Evolutionary conservation across 2,888 invertebrate species (phyloP), one percentile per base, ranked within the genome.

Genomic region (Noctua comes): DNA sequence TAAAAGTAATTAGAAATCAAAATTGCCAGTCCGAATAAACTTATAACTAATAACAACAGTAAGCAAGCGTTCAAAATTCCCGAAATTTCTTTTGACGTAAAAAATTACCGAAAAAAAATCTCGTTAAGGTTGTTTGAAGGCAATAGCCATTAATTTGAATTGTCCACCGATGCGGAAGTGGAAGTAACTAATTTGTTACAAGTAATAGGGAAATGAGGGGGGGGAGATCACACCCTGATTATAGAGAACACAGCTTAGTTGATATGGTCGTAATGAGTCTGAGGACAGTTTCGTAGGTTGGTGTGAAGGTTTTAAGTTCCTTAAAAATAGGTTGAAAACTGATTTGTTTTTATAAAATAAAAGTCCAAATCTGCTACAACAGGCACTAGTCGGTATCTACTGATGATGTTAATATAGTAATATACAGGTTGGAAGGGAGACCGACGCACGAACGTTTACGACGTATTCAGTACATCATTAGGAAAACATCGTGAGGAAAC

Each of bases 71-170:
- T 31, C 48, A 68, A 62, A 54, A 51, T 24, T 13, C n/a, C 27
- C 24, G 7, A 57, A 69, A 73, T 43, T 74, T 75, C 10, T 54
- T 68, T 80, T 69, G 64, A 77, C 69, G 71, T 68, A n/a, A 73
- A 76, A 83, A 72, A 51, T 66, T 68, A 27, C n/a, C 4, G 8
- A 40, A 65, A 66, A 36, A 36, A 51, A 31, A 5, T 18, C 5
- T 72, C 54, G 64, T n/a, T 11, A 27, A 36, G 24, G 48, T 79
- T 62, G 40, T 62, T 48, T 65, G 51, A 74, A 79, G 43, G 73
- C 59, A 65, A 68, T 48, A 40, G 69, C 77, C 70, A 86, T 88
- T 87, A 82, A 86, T 88, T 82, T 78, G 78, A 82, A 88, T 81
- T 79, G 69, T 68, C 57, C 62, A 13, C 65, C 68, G 74, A 82